Conservation (phyloP, 2,888 invertebrate genomes). For the Pseudococcus viburni region DNA sequence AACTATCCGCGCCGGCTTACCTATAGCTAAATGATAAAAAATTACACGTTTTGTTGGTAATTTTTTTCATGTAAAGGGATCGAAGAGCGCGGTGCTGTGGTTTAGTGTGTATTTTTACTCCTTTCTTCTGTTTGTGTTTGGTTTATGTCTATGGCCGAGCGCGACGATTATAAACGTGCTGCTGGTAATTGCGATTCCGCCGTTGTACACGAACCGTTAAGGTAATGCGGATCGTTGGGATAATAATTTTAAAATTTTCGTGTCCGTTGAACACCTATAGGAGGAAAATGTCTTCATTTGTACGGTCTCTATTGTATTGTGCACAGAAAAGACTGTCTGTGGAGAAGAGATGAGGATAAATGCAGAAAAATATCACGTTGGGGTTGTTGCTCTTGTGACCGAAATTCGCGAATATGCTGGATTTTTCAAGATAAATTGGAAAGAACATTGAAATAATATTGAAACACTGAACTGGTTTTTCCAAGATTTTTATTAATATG, state of each 20-base stretch:
- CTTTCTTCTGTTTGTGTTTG: background rate
- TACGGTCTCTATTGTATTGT: background rate
- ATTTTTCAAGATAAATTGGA: too few species aligned
- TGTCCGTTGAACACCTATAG: background rate
- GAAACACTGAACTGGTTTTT: too few species aligned
- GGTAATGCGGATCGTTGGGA: background rate
- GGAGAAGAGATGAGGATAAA: background rate
- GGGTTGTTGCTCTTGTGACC: background rate
- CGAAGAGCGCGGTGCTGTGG: background rate
- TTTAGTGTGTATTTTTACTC: background rate
- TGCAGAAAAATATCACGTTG: background rate
- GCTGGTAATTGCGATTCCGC: background rate
- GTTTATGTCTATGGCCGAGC: background rate
- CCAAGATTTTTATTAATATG: too few species aligned
- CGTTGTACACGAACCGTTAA: background rate
- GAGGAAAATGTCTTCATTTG: background rate
- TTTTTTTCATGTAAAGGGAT: background rate
- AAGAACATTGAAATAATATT: too few species aligned
- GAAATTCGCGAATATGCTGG: background rate
- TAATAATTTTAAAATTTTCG: background rate
- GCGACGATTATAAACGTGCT: background rate
- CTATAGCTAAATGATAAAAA: conserved; percentile 1
- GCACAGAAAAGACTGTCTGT: background rate
- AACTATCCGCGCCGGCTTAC: too few species aligned
- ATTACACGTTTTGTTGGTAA: conserved; percentile 8